Evolutionary conservation across 2,113 vertebrate genomes (phyloP).

Genomic region (Scomber colias): DNA sequence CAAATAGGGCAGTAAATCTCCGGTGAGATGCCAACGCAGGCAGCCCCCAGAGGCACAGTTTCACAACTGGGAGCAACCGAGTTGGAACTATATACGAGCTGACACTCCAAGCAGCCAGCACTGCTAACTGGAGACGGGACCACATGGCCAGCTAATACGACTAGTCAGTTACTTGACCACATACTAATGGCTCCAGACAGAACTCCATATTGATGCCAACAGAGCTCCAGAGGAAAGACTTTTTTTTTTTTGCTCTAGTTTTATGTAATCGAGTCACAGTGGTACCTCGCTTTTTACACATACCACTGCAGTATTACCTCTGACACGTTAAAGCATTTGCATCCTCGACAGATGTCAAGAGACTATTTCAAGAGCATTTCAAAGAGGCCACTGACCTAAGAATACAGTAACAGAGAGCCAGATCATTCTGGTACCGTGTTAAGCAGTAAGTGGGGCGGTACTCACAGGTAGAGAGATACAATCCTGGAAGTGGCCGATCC

Average conservation of each 20-base stretch:
- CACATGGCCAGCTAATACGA: slow-evolving; percentile 37
- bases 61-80: slow-evolving; percentile 71
- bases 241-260: slow-evolving; percentile 1
- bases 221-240: slow-evolving; percentile 17
- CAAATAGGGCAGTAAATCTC: slow-evolving; percentile 83
- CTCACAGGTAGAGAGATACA: slow-evolving; percentile 92
- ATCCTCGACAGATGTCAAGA: slow-evolving; percentile 37
- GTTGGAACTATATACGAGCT: slow-evolving; percentile 43
- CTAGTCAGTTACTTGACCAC: slow-evolving; percentile 35
- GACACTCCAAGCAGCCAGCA: slow-evolving; percentile 48
- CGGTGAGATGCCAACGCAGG: slow-evolving; percentile 71
- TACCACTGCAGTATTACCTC: slow-evolving; percentile 29
- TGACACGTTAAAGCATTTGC: slow-evolving; percentile 23
- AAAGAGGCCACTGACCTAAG: slow-evolving; percentile 57
- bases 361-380: slow-evolving; percentile 69
- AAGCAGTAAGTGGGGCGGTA: slow-evolving; percentile 61
- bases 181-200: slow-evolving; percentile 37
- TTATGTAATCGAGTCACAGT: slow-evolving; percentile 14
- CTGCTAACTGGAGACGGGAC: slow-evolving; percentile 37
- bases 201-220: slow-evolving; percentile 17
- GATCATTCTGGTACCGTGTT: slow-evolving; percentile 31
- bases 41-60: slow-evolving; percentile 74
- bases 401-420: slow-evolving; percentile 47
- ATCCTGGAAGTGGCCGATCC: slow-evolving; percentile 84
- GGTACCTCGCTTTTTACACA: background rate